phyloP scores from a whole-genome alignment of 2,113 vertebrate species.

The Ascaphus truei region DNA sequence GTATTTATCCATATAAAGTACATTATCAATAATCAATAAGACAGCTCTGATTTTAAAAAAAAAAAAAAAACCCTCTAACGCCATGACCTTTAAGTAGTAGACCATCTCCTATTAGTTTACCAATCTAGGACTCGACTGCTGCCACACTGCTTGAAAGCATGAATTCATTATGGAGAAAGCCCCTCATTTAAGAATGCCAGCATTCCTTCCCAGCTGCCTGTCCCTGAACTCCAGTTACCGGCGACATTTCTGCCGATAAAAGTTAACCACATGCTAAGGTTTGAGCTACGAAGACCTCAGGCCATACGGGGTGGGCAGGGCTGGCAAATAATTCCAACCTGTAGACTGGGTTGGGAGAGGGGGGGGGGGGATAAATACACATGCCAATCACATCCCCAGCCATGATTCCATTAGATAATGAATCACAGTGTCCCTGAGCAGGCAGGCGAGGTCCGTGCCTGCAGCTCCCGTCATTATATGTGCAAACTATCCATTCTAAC shows the following conservation, averaged over 20 bases:
- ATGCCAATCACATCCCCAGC: conserved; percentile 57
- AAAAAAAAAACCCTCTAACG: too few species aligned
- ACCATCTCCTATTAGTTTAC: conserved; percentile 65
- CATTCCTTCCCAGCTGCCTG: conserved; percentile 48
- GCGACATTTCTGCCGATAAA: conserved; percentile 45
- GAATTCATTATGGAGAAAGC: conserved; percentile 55
- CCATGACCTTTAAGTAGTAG: conserved; percentile 54
- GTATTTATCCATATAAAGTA: too few species aligned
- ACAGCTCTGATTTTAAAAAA: too few species aligned
- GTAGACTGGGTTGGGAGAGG: conserved; percentile 30
- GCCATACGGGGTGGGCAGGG: conserved; percentile 41
- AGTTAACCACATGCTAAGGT: conserved; percentile 13
- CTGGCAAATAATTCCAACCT: conserved; percentile 42
- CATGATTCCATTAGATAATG: conserved; percentile 66
- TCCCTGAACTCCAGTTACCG: conserved; percentile 45
- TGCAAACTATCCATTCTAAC: not conserved
- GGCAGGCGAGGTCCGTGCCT: conserved; percentile 13
- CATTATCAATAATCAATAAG: too few species aligned
- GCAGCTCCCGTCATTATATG: conserved; percentile 34
- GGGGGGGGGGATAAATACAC: too few species aligned
- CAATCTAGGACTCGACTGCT: conserved; percentile 36
- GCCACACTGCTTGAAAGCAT: conserved; percentile 38
- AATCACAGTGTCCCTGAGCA: conserved; percentile 49
- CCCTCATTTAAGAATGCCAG: conserved; percentile 50
- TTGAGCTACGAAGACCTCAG: conserved; percentile 36